Percentiles rank a stretch among this genome's conserved stretches.
These are phyloP conservation scores for Hypomesus transpacificus DNA, from an alignment of 2,113 vertebrate species.

Conservation along the genomic window DNA sequence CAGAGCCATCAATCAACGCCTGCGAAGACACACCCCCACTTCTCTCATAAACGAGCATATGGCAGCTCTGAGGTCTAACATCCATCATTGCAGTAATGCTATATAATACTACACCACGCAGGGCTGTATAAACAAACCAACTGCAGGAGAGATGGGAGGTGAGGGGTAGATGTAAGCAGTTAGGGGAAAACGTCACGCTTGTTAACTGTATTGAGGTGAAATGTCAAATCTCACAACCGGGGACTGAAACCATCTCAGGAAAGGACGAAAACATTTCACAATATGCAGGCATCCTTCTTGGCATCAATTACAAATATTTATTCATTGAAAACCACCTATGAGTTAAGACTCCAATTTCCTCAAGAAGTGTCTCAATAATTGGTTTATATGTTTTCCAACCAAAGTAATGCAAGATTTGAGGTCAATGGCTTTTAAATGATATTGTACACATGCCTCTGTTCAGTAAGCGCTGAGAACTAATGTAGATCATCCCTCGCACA, in stretches of 20 bases:
- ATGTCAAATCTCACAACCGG: neutral
- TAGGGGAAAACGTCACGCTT: too few species aligned
- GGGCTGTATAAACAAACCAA: neutral
- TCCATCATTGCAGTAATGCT: conserved; percentile 1
- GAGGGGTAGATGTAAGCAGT: neutral
- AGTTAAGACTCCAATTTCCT: too few species aligned
- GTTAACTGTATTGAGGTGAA: neutral
- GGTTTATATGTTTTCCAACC: too few species aligned
- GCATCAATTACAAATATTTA: too few species aligned
- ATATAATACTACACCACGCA: neutral
- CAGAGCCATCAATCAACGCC: conserved; percentile 4
- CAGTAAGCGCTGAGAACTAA: too few species aligned
- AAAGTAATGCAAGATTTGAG: too few species aligned
- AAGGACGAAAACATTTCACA: neutral
- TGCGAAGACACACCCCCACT: neutral
- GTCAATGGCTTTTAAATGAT: too few species aligned
- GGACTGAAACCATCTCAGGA: neutral
- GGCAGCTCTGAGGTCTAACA: conserved; percentile 1
- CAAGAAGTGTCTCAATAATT: too few species aligned
- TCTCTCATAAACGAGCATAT: conserved; percentile 5
- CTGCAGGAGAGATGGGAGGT: neutral
- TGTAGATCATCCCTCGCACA: too few species aligned
- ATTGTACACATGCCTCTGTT: too few species aligned
- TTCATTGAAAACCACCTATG: too few species aligned
- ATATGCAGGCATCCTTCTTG: too few species aligned